Base-by-base conservation (phyloP, 1,140 invertebrate species). In the Condylostylus longicornis region DNA sequence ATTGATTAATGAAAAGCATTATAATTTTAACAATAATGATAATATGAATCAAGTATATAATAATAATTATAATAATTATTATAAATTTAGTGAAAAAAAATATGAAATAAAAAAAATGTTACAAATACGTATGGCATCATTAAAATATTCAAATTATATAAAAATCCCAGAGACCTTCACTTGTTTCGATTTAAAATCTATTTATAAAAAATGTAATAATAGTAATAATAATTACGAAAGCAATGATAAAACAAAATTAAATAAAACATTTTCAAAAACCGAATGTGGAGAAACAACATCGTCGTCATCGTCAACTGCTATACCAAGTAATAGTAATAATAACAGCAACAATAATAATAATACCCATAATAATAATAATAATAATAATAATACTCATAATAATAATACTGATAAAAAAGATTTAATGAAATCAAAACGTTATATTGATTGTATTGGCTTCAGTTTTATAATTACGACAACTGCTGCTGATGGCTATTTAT, bases 231-330 rank as follows among this genome's bases (percentile, higher is more conserved):
- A 13, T 6, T 39, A 42, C 4, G 52, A 50, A 20, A 47, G 30
- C 7, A 31, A 40, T 27, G 35, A 54, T 31, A 15, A 48, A 58
- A 18, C 53, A 58, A 47, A 55, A 58, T 20, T 51, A 58, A 18
- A 55, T 58, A 50, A 54, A 54, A 10, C 54, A 58, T 37, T 54
- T 58, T 28, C 54, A 58, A 40, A 42, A 58, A 18, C 54, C 54
- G 21, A 53, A 50, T 32, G 54, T 53, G 0, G 50, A 55, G n/a
- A 25, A 7, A n/a, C 23, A 25, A 8, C 23, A 25, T 25, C n/a
- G n/a, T n/a, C n/a, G n/a, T n/a, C n/a, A n/a, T n/a, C 23, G 7
- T 8, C n/a, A n/a, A 25, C 23, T 25, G 7, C 23, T 7, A 8
- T 25, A n/a, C 7, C 7, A 25, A 25, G 23, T 7, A n/a, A 25